Base-by-base conservation (phyloP, 2,113 vertebrate species). In the Ptilonorhynchus violaceus region DNA sequence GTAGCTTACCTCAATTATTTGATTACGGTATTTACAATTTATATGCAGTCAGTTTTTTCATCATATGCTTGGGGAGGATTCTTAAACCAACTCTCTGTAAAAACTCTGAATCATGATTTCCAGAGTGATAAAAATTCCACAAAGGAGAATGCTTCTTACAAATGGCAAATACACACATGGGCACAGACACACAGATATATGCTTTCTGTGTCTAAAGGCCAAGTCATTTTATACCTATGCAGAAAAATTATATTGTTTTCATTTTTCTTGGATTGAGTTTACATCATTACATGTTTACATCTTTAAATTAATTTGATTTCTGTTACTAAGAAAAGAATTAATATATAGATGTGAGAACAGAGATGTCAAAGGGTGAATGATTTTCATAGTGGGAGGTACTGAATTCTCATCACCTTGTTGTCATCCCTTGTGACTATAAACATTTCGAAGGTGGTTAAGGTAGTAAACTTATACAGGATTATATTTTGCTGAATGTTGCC, bases 141-240 rank as follows among this genome's bases (percentile, higher is more conserved):
- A 35, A 39, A 74, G 18, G 15, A 55, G 25, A 31, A 33, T 15
- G 59, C 6, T 74, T 87, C 33, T 73, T 55, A 25, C 4, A 75
- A 72, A 39, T 33, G 20, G 6, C 56, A 42, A 68, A 46, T 16
- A 13, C 23, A 13, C 3, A 3, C 5, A 15, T 2, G 6, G 15
- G 9, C 22, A 10, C 7, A 11, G 42, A 10, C 33, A 39, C 21
- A 42, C 13, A 24, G 1, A 0, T 52, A 3, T 22, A 11, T 46
- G 16, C 30, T 74, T 42, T 58, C 6, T 6, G 2, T 59, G 13
- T 55, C 13, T 20, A 72, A n/a, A n/a, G 14, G 6, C 15, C 21
- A 5, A 0, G 0, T 52, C 12, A 55, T 88, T 24, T 12, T 11
- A 3, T 11, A 20, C 6, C 3, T 41, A 7, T 13, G 9, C 13